Base-by-base conservation (phyloP, 1,140 invertebrate species). In the Chlorops oryzae region DNA sequence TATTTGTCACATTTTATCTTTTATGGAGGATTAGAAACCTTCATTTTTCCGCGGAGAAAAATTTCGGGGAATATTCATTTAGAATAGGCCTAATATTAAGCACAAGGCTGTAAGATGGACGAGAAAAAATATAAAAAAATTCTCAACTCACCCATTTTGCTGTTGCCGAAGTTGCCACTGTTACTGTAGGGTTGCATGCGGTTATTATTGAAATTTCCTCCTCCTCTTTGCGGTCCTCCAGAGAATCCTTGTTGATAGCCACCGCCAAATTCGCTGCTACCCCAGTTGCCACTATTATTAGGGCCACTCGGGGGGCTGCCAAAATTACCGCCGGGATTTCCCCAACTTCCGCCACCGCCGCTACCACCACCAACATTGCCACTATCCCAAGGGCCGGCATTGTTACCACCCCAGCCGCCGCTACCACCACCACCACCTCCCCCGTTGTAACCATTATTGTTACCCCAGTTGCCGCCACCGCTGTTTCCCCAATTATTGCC, bases 171-270 rank as follows among this genome's bases (percentile, higher is more conserved):
- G 20, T 49, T 53, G 13, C 46, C 40, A 20, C 32, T 43, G 20
- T 37, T 41, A 32, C 34, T 43, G 53, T 81, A 85, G 60, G 84
- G 85, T 50, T 80, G 80, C 59, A 63, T 61, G 39, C 66, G 63
- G 10, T 62, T 70, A 48, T 54, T 69, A 56, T 47, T 47, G 22
- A 24, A 12, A 54, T 75, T 77, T 53, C 79, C 72, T 17, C 81
- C 80, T 35, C 65, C 61, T 57, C 83, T 74, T 45, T 84, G 79
- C 0, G 83, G 83, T 1, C 85, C 84, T 24, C 84, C 84, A 9
- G 83, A 78, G 55, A 83, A 87, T 27, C 80, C 79, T 62, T 88
- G 85, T 55, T 88, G 85, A 59, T 87, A 88, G 21, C 81, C 80
- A 47, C 78, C 79, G 3, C 85, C 84, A 56, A 87, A 87, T 50